Evolutionary conservation across 2,888 invertebrate genomes (phyloP), one percentile per base, ranked within the genome.

Genomic region (Limenitis camilla): DNA sequence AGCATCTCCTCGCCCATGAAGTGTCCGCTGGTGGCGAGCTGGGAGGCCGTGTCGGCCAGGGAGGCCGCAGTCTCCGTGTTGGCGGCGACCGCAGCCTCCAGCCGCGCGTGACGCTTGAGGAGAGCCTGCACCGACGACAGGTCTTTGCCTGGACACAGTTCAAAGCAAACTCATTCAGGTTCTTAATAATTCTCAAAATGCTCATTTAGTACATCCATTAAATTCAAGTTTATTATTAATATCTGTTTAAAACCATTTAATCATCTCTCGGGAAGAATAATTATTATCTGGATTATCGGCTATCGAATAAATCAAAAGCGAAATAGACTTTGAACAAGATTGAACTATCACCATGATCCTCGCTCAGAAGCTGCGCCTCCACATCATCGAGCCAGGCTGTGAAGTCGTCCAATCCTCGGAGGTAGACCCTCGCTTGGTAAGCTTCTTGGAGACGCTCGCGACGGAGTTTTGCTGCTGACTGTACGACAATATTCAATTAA

Each of bases 351-450:
- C 85, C 86, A 36, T 86, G 88, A 53, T 88, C 88, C 39, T 88
- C 87, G 64, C 87, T 87, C 19, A 87, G 78, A 43, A 88, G 74
- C 55, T 86, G 86, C 0, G 83, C 65, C 59, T 88, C 88, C 6
- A 90, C 89, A 52, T 97, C 97, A 65, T 96, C 96, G 78, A 98
- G 92, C 98, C 98, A 99, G 9, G 91, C 88, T 66, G 96, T 94
- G 72, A 98, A 93, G 80, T 99, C 98, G 66, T 98, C 98, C 49
- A 98, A 82, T 1, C 94, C 94, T 5, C 98, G 91, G 61, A 94
- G 92, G 75, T 96, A 97, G 41, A 96, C 89, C 9, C 97, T 78
- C 0, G 97, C 97, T 77, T 96, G 95, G 78, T 97, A 95, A 0
- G 98, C 97, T 73, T 98, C 96, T 63, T 94, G 93, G 0, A 98